Evolutionary conservation across 2,888 invertebrate species (phyloP).

Genomic region (Diarsia rubi): DNA sequence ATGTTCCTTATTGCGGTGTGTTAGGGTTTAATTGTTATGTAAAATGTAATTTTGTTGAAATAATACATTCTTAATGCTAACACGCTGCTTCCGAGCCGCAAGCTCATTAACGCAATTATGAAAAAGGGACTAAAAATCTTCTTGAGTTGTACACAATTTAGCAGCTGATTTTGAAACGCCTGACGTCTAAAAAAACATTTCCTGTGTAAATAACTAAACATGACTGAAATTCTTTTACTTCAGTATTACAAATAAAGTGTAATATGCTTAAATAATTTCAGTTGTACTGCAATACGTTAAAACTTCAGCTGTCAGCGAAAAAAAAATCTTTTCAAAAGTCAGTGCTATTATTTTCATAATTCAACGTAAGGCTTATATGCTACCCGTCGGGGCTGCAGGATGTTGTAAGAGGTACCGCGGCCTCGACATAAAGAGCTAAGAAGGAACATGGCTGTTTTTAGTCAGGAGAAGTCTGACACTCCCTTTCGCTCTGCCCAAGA

Average conservation of each 20-base stretch:
- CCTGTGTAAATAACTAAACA: not conserved
- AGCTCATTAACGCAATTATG: conserved; percentile 87
- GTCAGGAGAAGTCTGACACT: too few species aligned
- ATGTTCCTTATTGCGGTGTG: conserved; percentile 58
- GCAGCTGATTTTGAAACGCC: conserved; percentile 47
- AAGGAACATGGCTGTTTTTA: too few species aligned
- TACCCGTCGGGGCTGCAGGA: too few species aligned
- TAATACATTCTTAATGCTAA: conserved; percentile 80
- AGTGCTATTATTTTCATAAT: not conserved
- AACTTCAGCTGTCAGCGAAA: not conserved
- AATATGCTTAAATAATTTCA: not conserved
- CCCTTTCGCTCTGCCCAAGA: too few species aligned
- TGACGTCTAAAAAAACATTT: conserved; percentile 30
- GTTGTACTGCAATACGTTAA: not conserved
- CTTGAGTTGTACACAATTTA: conserved; percentile 68
- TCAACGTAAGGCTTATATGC: not conserved
- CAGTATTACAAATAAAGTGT: not conserved
- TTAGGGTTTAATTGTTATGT: conserved; percentile 58
- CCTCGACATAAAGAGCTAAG: too few species aligned
- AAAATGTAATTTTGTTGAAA: conserved; percentile 63
- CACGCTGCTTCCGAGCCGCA: conserved; percentile 77
- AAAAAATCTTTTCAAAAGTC: not conserved
- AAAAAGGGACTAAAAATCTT: conserved; percentile 77
- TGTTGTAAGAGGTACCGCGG: too few species aligned
- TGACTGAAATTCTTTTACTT: conserved; percentile 13